phyloP scores from a whole-genome alignment of 2,888 invertebrate species.

The Dynastes grantii region DNA sequence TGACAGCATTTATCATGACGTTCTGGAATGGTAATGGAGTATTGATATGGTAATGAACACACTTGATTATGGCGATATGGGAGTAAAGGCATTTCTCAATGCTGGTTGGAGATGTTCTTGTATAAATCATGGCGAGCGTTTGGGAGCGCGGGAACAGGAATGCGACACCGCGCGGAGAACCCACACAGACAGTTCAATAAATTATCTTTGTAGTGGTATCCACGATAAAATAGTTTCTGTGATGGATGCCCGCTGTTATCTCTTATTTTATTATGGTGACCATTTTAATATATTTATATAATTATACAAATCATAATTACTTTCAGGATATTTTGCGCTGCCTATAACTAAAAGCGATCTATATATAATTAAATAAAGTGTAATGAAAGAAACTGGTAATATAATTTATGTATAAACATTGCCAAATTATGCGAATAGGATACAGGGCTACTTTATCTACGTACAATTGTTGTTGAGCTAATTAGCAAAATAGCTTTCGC shows the following conservation, averaged over 20 bases:
- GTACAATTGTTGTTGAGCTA: too few relatives aligned
- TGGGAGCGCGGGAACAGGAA: slow-evolving; percentile 59
- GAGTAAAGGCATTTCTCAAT: slow-evolving; percentile 46
- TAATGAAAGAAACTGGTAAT: too few relatives aligned
- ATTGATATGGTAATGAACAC: slow-evolving; percentile 50
- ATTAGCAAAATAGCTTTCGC: too few relatives aligned
- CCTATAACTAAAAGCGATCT: too few relatives aligned
- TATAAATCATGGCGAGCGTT: slow-evolving; percentile 58
- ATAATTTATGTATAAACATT: too few relatives aligned
- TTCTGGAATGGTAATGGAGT: slow-evolving; percentile 49
- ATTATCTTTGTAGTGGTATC: slow-evolving; percentile 54
- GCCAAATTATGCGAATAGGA: too few relatives aligned
- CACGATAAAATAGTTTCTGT: background rate
- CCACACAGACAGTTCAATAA: slow-evolving; percentile 64
- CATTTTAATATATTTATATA: background rate
- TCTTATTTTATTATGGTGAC: background rate
- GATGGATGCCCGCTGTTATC: background rate
- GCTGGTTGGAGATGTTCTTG: slow-evolving; percentile 41
- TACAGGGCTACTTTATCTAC: too few relatives aligned
- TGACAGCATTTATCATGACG: slow-evolving; percentile 48
- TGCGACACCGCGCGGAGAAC: slow-evolving; percentile 61
- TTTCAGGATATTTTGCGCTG: background rate
- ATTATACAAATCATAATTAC: background rate
- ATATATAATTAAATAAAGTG: too few relatives aligned
- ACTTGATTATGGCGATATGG: slow-evolving; percentile 44